Percentiles rank a stretch among this genome's conserved stretches.
phyloP scores from a whole-genome alignment of 2,888 invertebrate species.

The Villa cingulata region DNA sequence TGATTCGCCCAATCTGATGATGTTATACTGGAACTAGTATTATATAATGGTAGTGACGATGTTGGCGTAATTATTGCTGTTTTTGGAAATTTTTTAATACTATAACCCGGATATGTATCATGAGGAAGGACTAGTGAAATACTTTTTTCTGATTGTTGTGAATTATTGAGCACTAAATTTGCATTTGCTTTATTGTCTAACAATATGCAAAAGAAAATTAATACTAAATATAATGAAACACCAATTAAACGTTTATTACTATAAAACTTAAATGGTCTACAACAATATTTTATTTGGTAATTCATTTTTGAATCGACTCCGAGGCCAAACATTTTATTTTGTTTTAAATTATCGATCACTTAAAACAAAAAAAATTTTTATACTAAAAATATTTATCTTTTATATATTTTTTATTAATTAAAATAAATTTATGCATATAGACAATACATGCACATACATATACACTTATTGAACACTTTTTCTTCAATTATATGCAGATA shows the following conservation, averaged over 20 bases:
- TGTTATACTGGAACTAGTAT: neutral
- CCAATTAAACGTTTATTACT: neutral
- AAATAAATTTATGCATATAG: too few relatives aligned
- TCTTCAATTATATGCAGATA: too few relatives aligned
- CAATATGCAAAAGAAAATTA: neutral
- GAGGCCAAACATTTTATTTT: slow-evolving; percentile 5
- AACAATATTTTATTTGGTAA: slow-evolving; percentile 1
- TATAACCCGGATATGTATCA: slow-evolving; percentile 80
- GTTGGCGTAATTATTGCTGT: slow-evolving; percentile 8
- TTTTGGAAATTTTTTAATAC: slow-evolving; percentile 60
- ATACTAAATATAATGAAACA: neutral
- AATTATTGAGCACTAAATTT: neutral
- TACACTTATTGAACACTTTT: too few relatives aligned
- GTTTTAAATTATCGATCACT: too few relatives aligned
- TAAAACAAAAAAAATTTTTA: too few relatives aligned
- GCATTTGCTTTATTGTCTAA: neutral
- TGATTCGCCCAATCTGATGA: neutral
- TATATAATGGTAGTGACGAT: neutral
- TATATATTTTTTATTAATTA: too few relatives aligned
- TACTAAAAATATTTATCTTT: too few relatives aligned
- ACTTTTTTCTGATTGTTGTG: neutral
- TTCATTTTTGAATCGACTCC: slow-evolving; percentile 12
- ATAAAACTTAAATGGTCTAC: neutral
- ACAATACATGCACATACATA: too few relatives aligned
- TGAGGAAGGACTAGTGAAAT: slow-evolving; percentile 57